Evolutionary conservation across 2,113 vertebrate genomes (phyloP).

Genomic region (Leucopternis melanops): DNA sequence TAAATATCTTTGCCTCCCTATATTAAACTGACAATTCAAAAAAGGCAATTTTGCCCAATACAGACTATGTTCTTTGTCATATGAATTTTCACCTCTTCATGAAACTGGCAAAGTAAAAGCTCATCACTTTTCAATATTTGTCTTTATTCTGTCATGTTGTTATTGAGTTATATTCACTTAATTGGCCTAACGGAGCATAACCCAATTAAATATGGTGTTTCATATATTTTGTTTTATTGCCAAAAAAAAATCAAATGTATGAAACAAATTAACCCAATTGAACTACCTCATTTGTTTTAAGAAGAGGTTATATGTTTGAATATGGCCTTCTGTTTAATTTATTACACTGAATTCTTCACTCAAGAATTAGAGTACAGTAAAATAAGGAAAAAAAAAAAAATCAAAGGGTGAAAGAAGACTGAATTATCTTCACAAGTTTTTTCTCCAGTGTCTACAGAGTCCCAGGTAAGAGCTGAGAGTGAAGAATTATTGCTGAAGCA

Average conservation of each 20-base stretch:
- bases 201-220: background rate
- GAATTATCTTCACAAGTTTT: background rate
- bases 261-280: background rate
- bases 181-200: background rate
- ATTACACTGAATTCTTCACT: background rate
- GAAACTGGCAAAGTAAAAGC: background rate
- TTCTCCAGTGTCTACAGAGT: background rate
- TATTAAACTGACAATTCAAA: background rate
- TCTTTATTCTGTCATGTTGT: background rate
- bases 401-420: background rate
- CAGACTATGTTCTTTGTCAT: background rate
- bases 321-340: background rate
- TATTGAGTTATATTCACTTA: background rate
- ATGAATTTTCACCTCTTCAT: background rate
- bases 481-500: background rate
- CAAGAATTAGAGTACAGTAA: background rate
- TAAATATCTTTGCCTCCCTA: background rate
- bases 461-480: background rate
- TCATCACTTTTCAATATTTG: background rate
- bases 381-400: background rate
- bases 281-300: background rate
- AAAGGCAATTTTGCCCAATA: background rate
- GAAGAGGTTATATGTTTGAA: background rate
- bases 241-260: background rate
- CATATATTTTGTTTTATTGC: background rate